Percentiles rank a stretch among this genome's conserved stretches.
These are phyloP conservation scores for Propithecus coquereli DNA, from an alignment of 2,113 vertebrate genomes.

Conservation along the genomic window DNA sequence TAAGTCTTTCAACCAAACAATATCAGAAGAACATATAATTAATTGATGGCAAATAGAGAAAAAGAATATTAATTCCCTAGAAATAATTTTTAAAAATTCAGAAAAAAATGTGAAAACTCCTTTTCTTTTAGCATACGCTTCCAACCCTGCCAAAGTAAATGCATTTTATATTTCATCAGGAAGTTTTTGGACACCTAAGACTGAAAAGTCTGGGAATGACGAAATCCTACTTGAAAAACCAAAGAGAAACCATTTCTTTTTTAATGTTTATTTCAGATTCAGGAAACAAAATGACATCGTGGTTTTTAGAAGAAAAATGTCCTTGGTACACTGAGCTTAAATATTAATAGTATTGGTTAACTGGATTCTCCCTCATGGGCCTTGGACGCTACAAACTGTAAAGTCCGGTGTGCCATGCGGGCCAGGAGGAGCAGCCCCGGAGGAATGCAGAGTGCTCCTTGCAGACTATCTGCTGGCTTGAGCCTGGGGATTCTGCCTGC, in stretches of 20 bases:
- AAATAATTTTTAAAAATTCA: slow-evolving; percentile 51
- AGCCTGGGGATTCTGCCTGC: background rate
- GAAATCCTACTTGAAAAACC: slow-evolving; percentile 42
- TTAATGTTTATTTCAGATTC: slow-evolving; percentile 17
- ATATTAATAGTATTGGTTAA: background rate
- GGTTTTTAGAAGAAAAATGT: background rate
- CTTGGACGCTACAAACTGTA: background rate
- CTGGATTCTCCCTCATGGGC: background rate
- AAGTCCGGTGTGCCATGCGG: background rate
- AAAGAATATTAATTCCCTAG: slow-evolving; percentile 41
- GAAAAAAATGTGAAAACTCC: slow-evolving; percentile 43
- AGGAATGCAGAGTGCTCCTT: background rate
- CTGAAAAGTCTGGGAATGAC: slow-evolving; percentile 39
- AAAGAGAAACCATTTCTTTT: slow-evolving; percentile 5
- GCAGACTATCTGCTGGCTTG: background rate
- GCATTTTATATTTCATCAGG: slow-evolving; percentile 61
- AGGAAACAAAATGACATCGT: background rate
- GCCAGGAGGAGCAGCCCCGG: background rate
- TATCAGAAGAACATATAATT: too few relatives aligned
- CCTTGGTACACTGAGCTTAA: background rate
- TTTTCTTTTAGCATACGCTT: slow-evolving; percentile 47
- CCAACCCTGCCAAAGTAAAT: slow-evolving; percentile 55
- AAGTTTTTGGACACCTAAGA: slow-evolving; percentile 14
- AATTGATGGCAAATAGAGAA: slow-evolving; percentile 69
- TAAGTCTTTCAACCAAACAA: too few relatives aligned